Conservation (phyloP, 2,888 invertebrate genomes). For the Acleris emargana region DNA sequence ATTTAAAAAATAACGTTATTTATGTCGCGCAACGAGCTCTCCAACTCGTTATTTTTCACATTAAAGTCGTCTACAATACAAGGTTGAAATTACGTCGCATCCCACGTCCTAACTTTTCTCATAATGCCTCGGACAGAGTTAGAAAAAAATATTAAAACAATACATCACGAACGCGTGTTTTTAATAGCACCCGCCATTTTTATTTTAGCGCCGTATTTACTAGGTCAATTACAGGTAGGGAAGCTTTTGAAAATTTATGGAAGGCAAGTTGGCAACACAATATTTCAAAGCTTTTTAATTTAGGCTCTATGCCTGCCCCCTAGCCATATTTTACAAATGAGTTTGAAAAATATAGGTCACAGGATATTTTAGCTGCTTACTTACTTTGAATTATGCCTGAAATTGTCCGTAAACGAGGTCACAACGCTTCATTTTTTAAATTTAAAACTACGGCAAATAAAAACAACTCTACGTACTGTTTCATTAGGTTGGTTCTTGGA, state of each 20-base stretch:
- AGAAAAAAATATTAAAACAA: slow-evolving; percentile 19
- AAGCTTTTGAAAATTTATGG: slow-evolving; percentile 12
- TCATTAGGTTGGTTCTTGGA: slow-evolving; percentile 96
- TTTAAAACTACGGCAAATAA: slow-evolving; percentile 17
- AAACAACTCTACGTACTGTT: slow-evolving; percentile 92
- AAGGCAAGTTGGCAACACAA: slow-evolving; percentile 3
- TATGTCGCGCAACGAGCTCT: slow-evolving; percentile 5
- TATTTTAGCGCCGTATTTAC: not conserved
- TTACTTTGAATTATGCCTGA: slow-evolving; percentile 8
- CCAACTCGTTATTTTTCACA: slow-evolving; percentile 23
- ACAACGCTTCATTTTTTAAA: not conserved
- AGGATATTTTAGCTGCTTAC: not conserved
- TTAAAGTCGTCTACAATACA: slow-evolving; percentile 11
- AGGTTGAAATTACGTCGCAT: slow-evolving; percentile 13
- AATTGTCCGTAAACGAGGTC: slow-evolving; percentile 18
- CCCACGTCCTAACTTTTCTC: slow-evolving; percentile 28
- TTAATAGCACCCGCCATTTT: slow-evolving; percentile 15
- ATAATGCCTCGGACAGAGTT: slow-evolving; percentile 17
- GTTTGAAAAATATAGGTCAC: slow-evolving; percentile 18
- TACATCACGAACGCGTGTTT: slow-evolving; percentile 27
- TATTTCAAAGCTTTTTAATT: slow-evolving; percentile 21
- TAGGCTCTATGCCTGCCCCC: slow-evolving; percentile 9
- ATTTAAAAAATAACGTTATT: slow-evolving; percentile 1
- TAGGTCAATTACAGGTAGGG: slow-evolving; percentile 13
- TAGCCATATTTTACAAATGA: slow-evolving; percentile 11